phyloP scores from a whole-genome alignment of 30 jellyfish, hydroid and myxozoan genomes.

The Hydra vulgaris region DNA sequence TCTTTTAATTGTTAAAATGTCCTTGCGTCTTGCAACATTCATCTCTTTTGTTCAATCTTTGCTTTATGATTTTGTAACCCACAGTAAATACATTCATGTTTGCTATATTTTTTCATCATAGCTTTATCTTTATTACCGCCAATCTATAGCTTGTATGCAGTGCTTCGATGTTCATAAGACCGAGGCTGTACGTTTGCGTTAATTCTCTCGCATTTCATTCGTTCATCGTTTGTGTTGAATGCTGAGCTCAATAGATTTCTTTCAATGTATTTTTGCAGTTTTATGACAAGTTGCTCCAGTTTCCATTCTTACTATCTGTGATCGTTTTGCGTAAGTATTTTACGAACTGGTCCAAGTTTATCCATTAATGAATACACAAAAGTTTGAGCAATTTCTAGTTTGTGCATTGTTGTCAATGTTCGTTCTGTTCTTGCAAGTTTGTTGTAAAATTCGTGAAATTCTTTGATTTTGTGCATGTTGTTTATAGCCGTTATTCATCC shows the following conservation, averaged over 20 bases:
- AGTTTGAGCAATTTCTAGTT: conserved; percentile 32
- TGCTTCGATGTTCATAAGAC: background rate
- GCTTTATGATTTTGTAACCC: conserved; percentile 32
- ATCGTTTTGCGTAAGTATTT: conserved; percentile 29
- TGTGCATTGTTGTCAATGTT: conserved; percentile 47
- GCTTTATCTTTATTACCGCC: conserved; percentile 36
- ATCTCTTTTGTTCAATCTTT: conserved; percentile 37
- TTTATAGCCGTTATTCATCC: conserved; percentile 20
- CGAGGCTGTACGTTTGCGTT: background rate
- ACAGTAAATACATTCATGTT: conserved; percentile 41
- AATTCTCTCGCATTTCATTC: background rate
- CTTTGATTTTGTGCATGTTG: conserved; percentile 16
- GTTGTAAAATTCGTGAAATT: conserved; percentile 38
- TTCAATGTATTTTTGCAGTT: conserved; percentile 35
- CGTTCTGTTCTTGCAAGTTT: conserved; percentile 43
- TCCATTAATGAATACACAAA: conserved; percentile 32
- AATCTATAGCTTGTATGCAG: conserved; percentile 16
- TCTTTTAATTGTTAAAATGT: conserved; percentile 30
- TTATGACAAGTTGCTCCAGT: conserved; percentile 40
- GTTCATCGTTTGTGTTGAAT: conserved; percentile 1
- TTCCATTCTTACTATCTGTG: conserved; percentile 40
- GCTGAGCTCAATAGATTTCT: conserved; percentile 45
- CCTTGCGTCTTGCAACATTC: conserved; percentile 36
- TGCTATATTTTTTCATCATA: conserved; percentile 17
- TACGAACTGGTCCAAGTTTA: conserved; percentile 50